These are phyloP conservation scores for Hippotragus niger DNA, from an alignment of 2,113 vertebrate genomes.

Conservation along the genomic window DNA sequence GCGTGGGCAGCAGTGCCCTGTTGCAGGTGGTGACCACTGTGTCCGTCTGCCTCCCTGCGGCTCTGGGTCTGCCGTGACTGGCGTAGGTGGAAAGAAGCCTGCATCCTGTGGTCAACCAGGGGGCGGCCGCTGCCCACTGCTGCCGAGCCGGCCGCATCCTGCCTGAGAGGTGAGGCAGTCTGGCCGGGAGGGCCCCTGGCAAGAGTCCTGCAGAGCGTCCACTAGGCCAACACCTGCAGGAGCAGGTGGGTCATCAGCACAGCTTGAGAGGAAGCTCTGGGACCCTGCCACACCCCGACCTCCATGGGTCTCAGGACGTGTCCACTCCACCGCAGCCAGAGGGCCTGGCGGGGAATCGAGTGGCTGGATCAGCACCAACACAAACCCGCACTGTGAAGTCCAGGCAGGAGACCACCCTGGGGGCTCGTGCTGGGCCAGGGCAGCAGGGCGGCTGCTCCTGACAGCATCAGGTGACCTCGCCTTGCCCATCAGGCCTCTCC, in stretches of 20 bases:
- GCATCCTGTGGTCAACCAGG: conserved; percentile 80
- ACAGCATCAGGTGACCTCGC: background rate
- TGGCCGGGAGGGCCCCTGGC: background rate
- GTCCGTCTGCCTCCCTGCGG: background rate
- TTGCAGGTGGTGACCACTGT: rapidly evolving
- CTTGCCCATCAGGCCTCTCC: too few relatives aligned
- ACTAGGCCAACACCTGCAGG: conserved; percentile 75
- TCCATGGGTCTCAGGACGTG: background rate
- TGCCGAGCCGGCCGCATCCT: background rate
- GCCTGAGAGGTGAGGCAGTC: background rate
- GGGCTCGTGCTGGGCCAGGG: background rate
- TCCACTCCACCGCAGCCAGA: too few relatives aligned
- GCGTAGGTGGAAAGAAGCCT: conserved; percentile 78
- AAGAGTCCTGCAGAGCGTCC: conserved; percentile 61
- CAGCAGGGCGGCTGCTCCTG: background rate
- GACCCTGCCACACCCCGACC: background rate
- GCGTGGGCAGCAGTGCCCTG: rapidly evolving
- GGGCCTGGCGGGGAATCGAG: background rate
- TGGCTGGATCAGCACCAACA: background rate
- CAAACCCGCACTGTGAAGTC: background rate
- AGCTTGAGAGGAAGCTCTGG: background rate
- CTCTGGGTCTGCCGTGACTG: conserved; percentile 59
- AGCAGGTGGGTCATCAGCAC: conserved; percentile 68
- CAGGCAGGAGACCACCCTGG: background rate
- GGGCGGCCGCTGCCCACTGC: conserved; percentile 74